Conservation (phyloP, 1,140 invertebrate species). For the Melipona quadrifasciata region DNA sequence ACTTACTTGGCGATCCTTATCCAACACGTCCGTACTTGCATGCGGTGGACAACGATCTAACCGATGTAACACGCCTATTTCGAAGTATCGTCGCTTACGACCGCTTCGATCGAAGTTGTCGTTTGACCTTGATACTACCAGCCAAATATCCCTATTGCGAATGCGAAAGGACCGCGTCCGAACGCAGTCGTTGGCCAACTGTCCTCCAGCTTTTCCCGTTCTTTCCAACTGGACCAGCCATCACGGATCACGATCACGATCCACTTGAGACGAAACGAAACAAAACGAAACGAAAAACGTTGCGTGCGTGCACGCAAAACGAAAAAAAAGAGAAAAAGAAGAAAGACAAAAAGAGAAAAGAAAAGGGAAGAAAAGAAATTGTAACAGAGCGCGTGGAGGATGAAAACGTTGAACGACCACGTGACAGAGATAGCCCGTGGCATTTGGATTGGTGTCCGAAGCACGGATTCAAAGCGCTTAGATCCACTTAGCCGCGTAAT, state of each 20-base stretch:
- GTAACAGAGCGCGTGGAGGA: neutral
- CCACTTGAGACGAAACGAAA: neutral
- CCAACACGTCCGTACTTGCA: slow-evolving; percentile 46
- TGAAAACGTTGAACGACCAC: slow-evolving; percentile 37
- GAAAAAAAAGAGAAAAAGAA: neutral
- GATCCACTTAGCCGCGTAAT: slow-evolving; percentile 66
- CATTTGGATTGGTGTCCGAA: slow-evolving; percentile 36
- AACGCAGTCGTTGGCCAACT: slow-evolving; percentile 59
- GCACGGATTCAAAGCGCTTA: slow-evolving; percentile 64
- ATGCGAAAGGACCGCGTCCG: slow-evolving; percentile 37
- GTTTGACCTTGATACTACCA: slow-evolving; percentile 49
- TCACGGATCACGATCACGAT: too few relatives aligned
- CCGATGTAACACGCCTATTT: neutral
- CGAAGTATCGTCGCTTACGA: neutral
- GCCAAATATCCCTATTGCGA: neutral
- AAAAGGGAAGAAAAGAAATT: neutral
- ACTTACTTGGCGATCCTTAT: slow-evolving; percentile 52
- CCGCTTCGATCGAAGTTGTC: neutral
- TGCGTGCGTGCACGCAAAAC: too few relatives aligned
- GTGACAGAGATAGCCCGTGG: slow-evolving; percentile 9
- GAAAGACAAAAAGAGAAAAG: neutral
- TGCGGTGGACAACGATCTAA: slow-evolving; percentile 45
- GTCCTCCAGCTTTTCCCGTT: slow-evolving; percentile 23
- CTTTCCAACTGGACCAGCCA: neutral
- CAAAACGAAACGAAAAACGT: slow-evolving; percentile 8